phyloP scores from a whole-genome alignment of 1,140 invertebrate species.

The Magallana angulata region DNA sequence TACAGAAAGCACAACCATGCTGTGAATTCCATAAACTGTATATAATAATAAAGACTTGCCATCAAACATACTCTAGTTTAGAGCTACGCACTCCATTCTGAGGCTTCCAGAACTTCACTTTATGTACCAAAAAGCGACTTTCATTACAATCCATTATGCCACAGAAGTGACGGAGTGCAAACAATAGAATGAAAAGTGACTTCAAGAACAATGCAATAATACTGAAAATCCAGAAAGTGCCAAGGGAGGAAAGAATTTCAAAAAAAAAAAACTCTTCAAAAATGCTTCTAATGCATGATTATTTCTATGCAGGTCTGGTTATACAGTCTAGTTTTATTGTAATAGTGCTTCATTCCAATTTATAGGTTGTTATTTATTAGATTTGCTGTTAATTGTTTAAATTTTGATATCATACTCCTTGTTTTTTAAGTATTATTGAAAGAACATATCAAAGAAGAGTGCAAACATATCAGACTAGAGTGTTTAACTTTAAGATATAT shows the following conservation, averaged over 20 bases:
- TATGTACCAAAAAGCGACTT: neutral
- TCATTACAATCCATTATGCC: slow-evolving; percentile 10
- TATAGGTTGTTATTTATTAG: neutral
- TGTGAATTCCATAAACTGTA: slow-evolving; percentile 19
- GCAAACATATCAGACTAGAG: neutral
- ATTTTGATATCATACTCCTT: neutral
- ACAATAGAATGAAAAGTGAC: neutral
- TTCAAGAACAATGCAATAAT: no score
- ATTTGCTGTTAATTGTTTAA: neutral
- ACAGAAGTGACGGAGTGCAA: neutral
- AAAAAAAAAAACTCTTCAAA: neutral
- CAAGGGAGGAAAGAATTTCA: slow-evolving; percentile 27
- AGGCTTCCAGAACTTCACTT: neutral
- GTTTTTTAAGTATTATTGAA: neutral
- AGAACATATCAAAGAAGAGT: neutral
- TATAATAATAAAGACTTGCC: neutral
- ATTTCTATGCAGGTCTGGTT: neutral
- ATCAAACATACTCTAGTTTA: neutral
- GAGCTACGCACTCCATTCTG: slow-evolving; percentile 31
- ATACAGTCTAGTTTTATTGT: neutral
- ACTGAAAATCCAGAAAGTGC: neutral
- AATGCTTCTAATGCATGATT: slow-evolving; percentile 2
- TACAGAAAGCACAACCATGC: slow-evolving; percentile 36
- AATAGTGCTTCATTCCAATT: slow-evolving; percentile 1
- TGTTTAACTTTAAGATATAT: neutral